Conservation (phyloP, 2,113 vertebrate species). For the Neomonachus schauinslandi region DNA sequence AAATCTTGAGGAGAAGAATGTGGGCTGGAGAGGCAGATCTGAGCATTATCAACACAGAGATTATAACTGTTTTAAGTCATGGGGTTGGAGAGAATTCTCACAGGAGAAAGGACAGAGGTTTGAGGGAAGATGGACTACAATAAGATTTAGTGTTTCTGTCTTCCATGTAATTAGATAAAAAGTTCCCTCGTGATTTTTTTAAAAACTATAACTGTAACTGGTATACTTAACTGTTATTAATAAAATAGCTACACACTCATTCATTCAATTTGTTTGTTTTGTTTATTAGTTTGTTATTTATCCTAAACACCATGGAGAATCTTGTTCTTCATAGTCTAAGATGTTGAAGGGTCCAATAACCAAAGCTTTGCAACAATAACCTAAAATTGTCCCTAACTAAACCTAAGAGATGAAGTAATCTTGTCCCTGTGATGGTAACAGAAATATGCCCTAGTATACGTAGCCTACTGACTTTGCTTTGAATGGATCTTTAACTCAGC, state of each 20-base stretch:
- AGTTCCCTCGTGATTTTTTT: neutral
- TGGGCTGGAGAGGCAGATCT: neutral
- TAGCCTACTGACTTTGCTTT: neutral
- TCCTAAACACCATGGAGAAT: neutral
- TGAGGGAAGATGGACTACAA: neutral
- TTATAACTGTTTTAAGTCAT: neutral
- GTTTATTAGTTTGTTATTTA: neutral
- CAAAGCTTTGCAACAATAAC: neutral
- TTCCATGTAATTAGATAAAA: neutral
- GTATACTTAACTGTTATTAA: neutral
- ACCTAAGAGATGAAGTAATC: neutral
- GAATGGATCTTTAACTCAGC: neutral
- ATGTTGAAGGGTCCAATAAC: neutral
- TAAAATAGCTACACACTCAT: neutral
- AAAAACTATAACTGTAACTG: neutral
- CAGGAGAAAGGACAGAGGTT: neutral
- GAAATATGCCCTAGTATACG: neutral
- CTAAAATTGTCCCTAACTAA: neutral
- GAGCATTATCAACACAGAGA: neutral
- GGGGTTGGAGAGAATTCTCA: neutral
- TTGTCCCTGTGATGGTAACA: neutral
- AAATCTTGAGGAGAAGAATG: neutral
- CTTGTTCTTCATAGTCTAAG: neutral
- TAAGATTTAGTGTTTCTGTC: neutral
- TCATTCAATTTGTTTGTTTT: neutral